These are phyloP conservation scores for Nannospalax galili DNA, from an alignment of 2,113 vertebrate genomes.

Conservation along the genomic window DNA sequence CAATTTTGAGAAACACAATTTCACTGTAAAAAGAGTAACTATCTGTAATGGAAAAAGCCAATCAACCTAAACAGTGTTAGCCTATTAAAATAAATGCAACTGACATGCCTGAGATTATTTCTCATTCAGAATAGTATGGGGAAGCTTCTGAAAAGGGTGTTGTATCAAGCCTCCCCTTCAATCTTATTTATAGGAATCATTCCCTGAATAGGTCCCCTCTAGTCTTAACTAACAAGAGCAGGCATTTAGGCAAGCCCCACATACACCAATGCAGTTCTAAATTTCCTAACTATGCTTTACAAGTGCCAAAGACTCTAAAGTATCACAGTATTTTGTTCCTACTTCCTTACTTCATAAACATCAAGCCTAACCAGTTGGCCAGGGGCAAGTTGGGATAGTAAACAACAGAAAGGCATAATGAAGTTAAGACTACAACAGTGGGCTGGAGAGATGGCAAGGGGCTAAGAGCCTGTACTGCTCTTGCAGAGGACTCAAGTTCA, in stretches of 20 bases:
- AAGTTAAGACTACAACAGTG: background rate
- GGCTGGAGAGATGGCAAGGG: background rate
- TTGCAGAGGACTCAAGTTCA: too few species aligned
- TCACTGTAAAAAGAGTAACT: constrained; percentile 52
- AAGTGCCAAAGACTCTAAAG: constrained; percentile 12
- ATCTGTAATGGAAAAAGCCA: constrained; percentile 30
- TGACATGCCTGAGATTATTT: constrained; percentile 10
- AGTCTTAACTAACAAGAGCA: background rate
- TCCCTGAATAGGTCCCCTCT: constrained; percentile 15
- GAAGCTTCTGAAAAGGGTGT: background rate
- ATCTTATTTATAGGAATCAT: constrained; percentile 1
- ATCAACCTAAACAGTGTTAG: constrained; percentile 29
- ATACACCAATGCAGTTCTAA: background rate
- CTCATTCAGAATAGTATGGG: constrained; percentile 23
- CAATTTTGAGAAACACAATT: constrained; percentile 48
- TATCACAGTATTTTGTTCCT: background rate
- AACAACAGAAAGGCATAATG: background rate
- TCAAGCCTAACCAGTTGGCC: background rate
- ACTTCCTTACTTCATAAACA: background rate
- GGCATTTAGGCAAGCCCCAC: background rate
- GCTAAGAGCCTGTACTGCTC: background rate
- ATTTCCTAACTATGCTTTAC: constrained; percentile 20
- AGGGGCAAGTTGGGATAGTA: background rate
- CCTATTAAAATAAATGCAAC: constrained; percentile 44
- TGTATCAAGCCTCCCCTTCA: background rate